Evolutionary conservation across 2,888 invertebrate genomes (phyloP).

Genomic region (Erynnis tages): DNA sequence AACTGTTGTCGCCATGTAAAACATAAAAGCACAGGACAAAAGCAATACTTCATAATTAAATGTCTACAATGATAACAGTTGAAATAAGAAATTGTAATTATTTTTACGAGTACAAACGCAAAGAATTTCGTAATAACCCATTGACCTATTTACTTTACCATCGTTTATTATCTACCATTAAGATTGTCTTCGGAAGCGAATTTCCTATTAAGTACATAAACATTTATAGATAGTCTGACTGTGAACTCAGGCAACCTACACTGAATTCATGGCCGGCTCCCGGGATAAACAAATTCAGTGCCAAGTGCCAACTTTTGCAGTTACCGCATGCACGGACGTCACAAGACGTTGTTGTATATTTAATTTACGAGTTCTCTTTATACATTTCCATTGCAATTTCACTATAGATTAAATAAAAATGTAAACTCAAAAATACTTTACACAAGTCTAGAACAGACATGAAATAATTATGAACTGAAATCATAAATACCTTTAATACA

Average conservation of each 20-base stretch:
- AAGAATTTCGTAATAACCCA: too few species aligned
- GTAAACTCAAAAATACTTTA: not conserved
- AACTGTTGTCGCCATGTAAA: too few species aligned
- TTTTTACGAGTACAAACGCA: too few species aligned
- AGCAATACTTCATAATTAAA: too few species aligned
- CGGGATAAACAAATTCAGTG: slow-evolving; percentile 62
- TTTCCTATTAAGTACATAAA: slow-evolving; percentile 28
- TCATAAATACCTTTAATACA: too few species aligned
- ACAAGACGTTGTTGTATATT: slow-evolving; percentile 36
- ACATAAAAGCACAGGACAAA: too few species aligned
- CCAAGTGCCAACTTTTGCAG: slow-evolving; percentile 51
- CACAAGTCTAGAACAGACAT: too few species aligned
- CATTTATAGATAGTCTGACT: slow-evolving; percentile 43
- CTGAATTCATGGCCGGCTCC: slow-evolving; percentile 53
- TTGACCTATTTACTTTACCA: not conserved
- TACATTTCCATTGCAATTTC: slow-evolving; percentile 31
- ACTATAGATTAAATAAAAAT: not conserved
- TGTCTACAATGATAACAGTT: too few species aligned
- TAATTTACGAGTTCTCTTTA: slow-evolving; percentile 28
- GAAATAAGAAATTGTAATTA: too few species aligned
- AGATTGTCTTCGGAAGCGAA: not conserved
- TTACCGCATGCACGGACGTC: slow-evolving; percentile 52
- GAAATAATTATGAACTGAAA: too few species aligned
- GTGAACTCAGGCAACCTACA: slow-evolving; percentile 56
- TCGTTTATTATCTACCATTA: too few species aligned